Conservation (phyloP, 2,888 invertebrate species). For the Nymphalis urticae region DNA sequence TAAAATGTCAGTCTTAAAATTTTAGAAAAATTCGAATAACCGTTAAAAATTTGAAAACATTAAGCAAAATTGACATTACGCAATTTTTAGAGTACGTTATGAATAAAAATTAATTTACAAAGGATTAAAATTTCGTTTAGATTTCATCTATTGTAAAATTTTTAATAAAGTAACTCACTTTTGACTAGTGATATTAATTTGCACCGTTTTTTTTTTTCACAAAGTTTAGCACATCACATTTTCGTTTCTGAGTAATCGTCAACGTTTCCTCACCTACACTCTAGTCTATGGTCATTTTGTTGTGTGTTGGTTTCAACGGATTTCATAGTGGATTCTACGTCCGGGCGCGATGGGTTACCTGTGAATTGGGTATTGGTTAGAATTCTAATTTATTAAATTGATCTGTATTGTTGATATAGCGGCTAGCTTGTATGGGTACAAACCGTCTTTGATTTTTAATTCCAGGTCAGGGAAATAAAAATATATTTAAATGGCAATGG, state of each 20-base stretch:
- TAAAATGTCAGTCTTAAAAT: slow-evolving; percentile 39
- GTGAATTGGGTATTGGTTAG: slow-evolving; percentile 5
- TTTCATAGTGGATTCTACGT: slow-evolving; percentile 22
- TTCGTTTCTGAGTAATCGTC: slow-evolving; percentile 34
- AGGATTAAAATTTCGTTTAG: not conserved
- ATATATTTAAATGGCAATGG: too few species aligned
- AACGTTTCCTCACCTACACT: slow-evolving; percentile 30
- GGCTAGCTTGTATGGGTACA: too few species aligned
- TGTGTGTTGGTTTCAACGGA: slow-evolving; percentile 25
- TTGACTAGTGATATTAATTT: not conserved
- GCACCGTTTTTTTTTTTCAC: slow-evolving; percentile 9
- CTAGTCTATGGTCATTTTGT: slow-evolving; percentile 23
- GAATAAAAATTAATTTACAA: not conserved
- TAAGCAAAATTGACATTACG: slow-evolving; percentile 30
- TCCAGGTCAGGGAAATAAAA: too few species aligned
- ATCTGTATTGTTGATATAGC: too few species aligned
- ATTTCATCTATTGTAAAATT: slow-evolving; percentile 2
- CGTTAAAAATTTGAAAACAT: slow-evolving; percentile 21
- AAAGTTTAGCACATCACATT: slow-evolving; percentile 24
- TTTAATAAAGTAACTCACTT: not conserved
- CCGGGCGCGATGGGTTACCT: slow-evolving; percentile 24
- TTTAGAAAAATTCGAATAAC: slow-evolving; percentile 35
- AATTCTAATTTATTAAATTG: not conserved
- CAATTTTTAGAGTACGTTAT: not conserved
- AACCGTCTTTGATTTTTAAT: too few species aligned